Percentiles rank a stretch among this genome's conserved stretches.
phyloP scores from a whole-genome alignment of 2,888 invertebrate genomes.

The Trichopria drosophilae region DNA sequence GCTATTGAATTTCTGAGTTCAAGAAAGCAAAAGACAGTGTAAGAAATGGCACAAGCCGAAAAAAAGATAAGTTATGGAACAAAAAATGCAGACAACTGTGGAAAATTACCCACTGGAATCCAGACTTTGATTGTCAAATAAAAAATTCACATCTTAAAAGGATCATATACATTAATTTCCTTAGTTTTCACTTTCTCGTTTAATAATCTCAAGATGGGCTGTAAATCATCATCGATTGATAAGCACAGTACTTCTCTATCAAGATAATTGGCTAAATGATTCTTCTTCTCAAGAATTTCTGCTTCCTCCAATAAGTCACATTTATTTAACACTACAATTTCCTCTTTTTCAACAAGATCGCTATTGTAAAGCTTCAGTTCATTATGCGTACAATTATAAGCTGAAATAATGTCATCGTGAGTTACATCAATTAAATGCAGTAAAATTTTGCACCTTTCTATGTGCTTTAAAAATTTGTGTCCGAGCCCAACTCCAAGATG shows the following conservation, averaged over 20 bases:
- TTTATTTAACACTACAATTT: slow-evolving; percentile 15
- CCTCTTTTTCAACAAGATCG: slow-evolving; percentile 12
- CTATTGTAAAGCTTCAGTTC: slow-evolving; percentile 11
- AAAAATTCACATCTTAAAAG: slow-evolving; percentile 19
- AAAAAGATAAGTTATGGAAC: too few relatives aligned
- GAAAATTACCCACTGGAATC: too few relatives aligned
- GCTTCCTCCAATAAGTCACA: slow-evolving; percentile 11
- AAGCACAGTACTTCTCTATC: slow-evolving; percentile 18
- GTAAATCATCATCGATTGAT: slow-evolving; percentile 19
- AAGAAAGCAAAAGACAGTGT: too few relatives aligned
- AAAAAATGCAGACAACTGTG: too few relatives aligned
- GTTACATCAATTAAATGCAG: slow-evolving; percentile 6
- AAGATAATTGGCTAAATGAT: slow-evolving; percentile 18
- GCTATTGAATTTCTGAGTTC: too few relatives aligned
- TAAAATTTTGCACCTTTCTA: not conserved
- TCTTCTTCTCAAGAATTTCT: slow-evolving; percentile 17
- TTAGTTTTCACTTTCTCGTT: slow-evolving; percentile 17
- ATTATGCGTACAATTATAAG: slow-evolving; percentile 9
- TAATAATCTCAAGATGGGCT: slow-evolving; percentile 19
- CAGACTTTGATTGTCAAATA: too few relatives aligned
- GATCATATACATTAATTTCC: slow-evolving; percentile 18
- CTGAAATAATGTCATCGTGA: slow-evolving; percentile 11
- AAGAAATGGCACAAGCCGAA: too few relatives aligned
- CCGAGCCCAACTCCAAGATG: not conserved
- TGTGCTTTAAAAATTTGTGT: not conserved